Evolutionary conservation across 2,888 invertebrate genomes (phyloP).

Genomic region (Cataglyphis livida): DNA sequence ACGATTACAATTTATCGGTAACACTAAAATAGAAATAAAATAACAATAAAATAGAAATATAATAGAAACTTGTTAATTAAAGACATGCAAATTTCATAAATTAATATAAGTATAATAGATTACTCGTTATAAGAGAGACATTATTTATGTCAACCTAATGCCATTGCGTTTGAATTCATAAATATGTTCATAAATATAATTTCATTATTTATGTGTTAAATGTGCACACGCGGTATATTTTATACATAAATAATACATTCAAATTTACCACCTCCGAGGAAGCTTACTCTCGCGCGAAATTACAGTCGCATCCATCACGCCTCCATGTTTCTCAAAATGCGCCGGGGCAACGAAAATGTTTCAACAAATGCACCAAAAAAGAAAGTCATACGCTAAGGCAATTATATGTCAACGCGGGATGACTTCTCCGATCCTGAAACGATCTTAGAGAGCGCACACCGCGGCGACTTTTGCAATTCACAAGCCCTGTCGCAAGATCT

Average conservation of each 20-base stretch:
- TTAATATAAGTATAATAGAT: conserved; percentile 5
- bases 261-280: conserved; percentile 29
- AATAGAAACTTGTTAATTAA: not conserved
- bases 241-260: conserved; percentile 43
- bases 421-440: not conserved
- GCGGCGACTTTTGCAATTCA: conserved; percentile 23
- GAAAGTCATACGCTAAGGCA: not conserved
- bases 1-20: not conserved
- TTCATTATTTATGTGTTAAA: conserved; percentile 14
- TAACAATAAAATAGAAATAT: not conserved
- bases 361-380: not conserved
- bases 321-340: not conserved
- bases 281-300: conserved; percentile 21
- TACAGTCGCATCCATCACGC: conserved; percentile 25
- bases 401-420: conserved; percentile 24
- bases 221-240: conserved; percentile 8
- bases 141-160: not conserved
- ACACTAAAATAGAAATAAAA: not conserved
- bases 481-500: conserved; percentile 9
- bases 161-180: not conserved
- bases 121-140: not conserved
- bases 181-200: not conserved
- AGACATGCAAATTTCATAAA: not conserved
- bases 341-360: not conserved
- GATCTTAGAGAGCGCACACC: not conserved